A percentile compares a stretch with the other conserved stretches of the same genome.
phyloP scores from a whole-genome alignment of 2,113 vertebrate species.

The Girardinichthys multiradiatus region DNA sequence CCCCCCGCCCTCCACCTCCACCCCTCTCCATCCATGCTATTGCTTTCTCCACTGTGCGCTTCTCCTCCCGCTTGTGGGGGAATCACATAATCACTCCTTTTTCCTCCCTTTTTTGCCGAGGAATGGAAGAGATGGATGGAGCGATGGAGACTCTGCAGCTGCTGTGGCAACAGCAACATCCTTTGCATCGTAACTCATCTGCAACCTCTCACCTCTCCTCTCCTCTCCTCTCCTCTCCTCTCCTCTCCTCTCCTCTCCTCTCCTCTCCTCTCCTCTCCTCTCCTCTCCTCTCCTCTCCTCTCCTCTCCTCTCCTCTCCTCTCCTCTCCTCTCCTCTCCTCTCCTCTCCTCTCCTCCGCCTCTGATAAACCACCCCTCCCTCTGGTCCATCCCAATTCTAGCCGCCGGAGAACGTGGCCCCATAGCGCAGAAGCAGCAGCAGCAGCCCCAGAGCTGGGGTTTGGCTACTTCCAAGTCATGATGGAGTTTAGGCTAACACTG shows the following conservation, averaged over 20 bases:
- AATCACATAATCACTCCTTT: slow-evolving; percentile 79
- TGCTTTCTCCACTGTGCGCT: slow-evolving; percentile 66
- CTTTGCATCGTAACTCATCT: slow-evolving; percentile 66
- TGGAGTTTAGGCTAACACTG: slow-evolving; percentile 8
- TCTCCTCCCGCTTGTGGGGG: slow-evolving; percentile 57
- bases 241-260: not conserved
- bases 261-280: too few species aligned
- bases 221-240: slow-evolving; percentile 29
- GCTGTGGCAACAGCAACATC: slow-evolving; percentile 63
- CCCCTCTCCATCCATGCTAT: slow-evolving; percentile 65
- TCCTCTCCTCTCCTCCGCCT: too few species aligned
- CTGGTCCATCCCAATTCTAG: slow-evolving; percentile 24
- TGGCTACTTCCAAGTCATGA: slow-evolving; percentile 24
- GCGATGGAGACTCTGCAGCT: slow-evolving; percentile 54
- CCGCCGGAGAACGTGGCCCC: slow-evolving; percentile 33
- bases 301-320: slow-evolving; percentile 28
- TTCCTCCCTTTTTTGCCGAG: slow-evolving; percentile 29
- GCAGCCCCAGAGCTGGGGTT: slow-evolving; percentile 39
- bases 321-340: too few species aligned
- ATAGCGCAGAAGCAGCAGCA: slow-evolving; percentile 33
- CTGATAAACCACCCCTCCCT: slow-evolving; percentile 6
- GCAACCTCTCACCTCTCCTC: slow-evolving; percentile 71
- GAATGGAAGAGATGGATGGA: slow-evolving; percentile 62
- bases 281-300: too few species aligned
- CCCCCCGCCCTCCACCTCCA: slow-evolving; percentile 44